Conservation (phyloP, 2,888 invertebrate species). For the Ephialtes manifestator region DNA sequence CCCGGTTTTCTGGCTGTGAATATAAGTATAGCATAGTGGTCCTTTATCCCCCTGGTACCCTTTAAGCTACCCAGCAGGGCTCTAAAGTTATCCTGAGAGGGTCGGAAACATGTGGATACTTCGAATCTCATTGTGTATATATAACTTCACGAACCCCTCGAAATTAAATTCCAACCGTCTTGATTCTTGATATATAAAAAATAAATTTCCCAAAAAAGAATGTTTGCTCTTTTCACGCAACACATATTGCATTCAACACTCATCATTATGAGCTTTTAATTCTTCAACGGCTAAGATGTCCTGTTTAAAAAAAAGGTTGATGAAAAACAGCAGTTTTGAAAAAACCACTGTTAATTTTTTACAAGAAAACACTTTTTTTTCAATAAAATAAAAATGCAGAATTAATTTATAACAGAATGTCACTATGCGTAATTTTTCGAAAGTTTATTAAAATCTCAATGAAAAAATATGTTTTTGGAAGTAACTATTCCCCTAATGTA, state of each 20-base stretch:
- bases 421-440: not conserved
- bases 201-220: not conserved
- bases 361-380: too few species aligned
- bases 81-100: not conserved
- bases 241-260: not conserved
- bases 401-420: not conserved
- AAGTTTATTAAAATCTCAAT: too few species aligned
- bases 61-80: conserved; percentile 52
- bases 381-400: not conserved
- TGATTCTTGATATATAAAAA: not conserved
- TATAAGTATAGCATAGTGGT: conserved; percentile 32
- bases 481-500: too few species aligned
- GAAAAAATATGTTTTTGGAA: too few species aligned
- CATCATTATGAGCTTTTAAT: too few species aligned
- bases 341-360: too few species aligned
- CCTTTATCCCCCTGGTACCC: conserved; percentile 64
- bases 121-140: not conserved
- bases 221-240: not conserved
- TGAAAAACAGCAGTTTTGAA: not conserved
- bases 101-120: not conserved
- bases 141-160: not conserved
- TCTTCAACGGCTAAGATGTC: too few species aligned
- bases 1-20: conserved; percentile 72
- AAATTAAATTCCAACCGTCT: not conserved
- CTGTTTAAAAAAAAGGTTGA: not conserved